A percentile compares a stretch with the other conserved stretches of the same genome.
Evolutionary conservation across 2,888 invertebrate genomes (phyloP).

Genomic region (Lasioglossum vierecki): DNA sequence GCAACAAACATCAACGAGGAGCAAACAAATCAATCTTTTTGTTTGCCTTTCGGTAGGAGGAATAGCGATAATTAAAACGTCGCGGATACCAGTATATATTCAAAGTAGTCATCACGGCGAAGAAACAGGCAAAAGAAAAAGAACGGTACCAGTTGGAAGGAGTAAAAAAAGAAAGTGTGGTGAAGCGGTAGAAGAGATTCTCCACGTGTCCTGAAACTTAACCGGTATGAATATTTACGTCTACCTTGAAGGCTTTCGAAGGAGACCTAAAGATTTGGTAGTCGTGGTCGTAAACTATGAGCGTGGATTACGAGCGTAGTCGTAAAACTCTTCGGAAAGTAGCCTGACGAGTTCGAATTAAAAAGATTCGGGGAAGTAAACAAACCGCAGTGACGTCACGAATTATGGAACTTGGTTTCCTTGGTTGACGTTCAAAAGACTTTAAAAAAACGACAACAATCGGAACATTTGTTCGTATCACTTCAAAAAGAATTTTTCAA

Average conservation of each 20-base stretch:
- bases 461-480: too few relatives aligned
- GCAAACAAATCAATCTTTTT: constrained; percentile 7
- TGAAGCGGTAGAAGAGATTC: constrained; percentile 44
- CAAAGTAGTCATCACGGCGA: constrained; percentile 27
- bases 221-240: constrained; percentile 71
- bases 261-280: constrained; percentile 50
- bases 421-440: too few relatives aligned
- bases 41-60: neutral
- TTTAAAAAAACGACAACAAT: too few relatives aligned
- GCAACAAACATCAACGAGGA: too few relatives aligned
- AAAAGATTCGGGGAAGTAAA: constrained; percentile 20
- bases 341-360: constrained; percentile 20
- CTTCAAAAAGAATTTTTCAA: neutral
- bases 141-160: neutral
- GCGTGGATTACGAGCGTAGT: constrained; percentile 29
- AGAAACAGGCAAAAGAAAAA: constrained; percentile 8
- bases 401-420: constrained; percentile 4
- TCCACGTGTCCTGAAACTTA: constrained; percentile 66
- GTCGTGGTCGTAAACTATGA: constrained; percentile 52
- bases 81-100: constrained; percentile 35
- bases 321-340: constrained; percentile 19
- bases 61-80: constrained; percentile 32
- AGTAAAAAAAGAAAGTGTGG: neutral
- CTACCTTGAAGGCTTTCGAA: constrained; percentile 48
- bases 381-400: neutral